Evolutionary conservation across 2,888 invertebrate genomes (phyloP), one percentile per base, ranked within the genome.

Genomic region (Venustoraphidia nigricollis): DNA sequence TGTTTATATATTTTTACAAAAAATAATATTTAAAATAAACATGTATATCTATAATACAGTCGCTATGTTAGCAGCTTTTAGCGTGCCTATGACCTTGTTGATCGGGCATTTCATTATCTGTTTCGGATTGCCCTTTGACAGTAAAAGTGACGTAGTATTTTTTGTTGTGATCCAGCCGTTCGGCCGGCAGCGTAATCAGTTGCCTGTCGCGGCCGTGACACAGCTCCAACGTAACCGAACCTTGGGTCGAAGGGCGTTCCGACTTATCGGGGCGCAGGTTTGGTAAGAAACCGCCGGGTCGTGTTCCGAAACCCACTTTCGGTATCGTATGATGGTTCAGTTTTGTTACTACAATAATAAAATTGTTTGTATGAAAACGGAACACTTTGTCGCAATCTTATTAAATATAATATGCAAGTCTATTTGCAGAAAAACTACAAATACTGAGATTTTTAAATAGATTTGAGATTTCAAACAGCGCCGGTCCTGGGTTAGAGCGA

Each of bases 61-160:
- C 6, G 27, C 3, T 27, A 6, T 39, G 11, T 49, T 63, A 68
- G 59, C 64, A 67, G 62, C 67, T 65, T 65, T 73, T 60, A 53
- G 65, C 56, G 66, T 71, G 58, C 62, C 66, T 58, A 58, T 71
- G 55, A 56, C 59, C 14, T 52, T 59, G 47, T 55, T 58, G 58
- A 50, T 36, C 50, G n/a, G 56, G 55, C 14, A 68, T 64, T 10
- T 63, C 60, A 45, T 69, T 71, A 42, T 72, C 71, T 50, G 68
- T 73, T 43, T 78, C 78, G 1, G 70, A 70, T n/a, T 73, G 69
- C 45, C 87, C 87, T 65, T 87, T 87, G 4, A 93, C 89, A 35
- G 91, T 91, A 62, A 93, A 91, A 45, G 91, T 92, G 51, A 93
- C 91, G 65, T 89, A 91, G 68, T 92, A 93, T 61, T 88, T 76